These are phyloP conservation scores for Plectropomus leopardus DNA, from an alignment of 2,113 vertebrate genomes.

Conservation along the genomic window DNA sequence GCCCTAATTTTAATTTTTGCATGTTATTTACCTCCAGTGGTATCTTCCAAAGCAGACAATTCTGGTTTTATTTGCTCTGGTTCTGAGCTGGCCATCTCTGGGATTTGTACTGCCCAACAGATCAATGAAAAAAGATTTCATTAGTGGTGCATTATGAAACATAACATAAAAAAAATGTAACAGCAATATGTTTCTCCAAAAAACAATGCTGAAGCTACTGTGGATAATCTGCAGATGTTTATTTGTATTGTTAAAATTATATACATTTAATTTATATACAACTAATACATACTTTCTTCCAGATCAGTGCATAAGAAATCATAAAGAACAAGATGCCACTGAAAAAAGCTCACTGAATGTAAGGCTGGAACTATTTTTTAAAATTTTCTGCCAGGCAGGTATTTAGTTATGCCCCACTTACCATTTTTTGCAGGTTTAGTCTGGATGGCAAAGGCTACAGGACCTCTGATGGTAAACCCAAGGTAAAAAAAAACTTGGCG, in stretches of 20 bases:
- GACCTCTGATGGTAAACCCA: constrained; percentile 59
- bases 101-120: neutral
- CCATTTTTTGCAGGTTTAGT: neutral
- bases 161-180: neutral
- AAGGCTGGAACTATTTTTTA: neutral
- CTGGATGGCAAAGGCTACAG: constrained; percentile 49
- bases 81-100: neutral
- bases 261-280: too few relatives aligned
- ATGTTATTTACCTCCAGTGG: neutral
- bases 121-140: neutral
- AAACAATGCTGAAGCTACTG: neutral
- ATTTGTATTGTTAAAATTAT: too few relatives aligned
- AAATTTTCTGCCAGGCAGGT: neutral
- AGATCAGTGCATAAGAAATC: neutral
- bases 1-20: neutral
- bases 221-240: neutral
- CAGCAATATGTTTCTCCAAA: neutral
- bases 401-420: neutral
- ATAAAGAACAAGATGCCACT: neutral
- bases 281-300: neutral
- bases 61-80: neutral
- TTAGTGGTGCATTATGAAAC: neutral
- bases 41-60: too few relatives aligned
- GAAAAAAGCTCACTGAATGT: neutral
- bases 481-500: constrained; percentile 41